Percentiles rank a stretch among this genome's conserved stretches.
Evolutionary conservation across 2,797 vertebrate genomes (phyloP).

Genomic region (Trichosurus vulpecula): DNA sequence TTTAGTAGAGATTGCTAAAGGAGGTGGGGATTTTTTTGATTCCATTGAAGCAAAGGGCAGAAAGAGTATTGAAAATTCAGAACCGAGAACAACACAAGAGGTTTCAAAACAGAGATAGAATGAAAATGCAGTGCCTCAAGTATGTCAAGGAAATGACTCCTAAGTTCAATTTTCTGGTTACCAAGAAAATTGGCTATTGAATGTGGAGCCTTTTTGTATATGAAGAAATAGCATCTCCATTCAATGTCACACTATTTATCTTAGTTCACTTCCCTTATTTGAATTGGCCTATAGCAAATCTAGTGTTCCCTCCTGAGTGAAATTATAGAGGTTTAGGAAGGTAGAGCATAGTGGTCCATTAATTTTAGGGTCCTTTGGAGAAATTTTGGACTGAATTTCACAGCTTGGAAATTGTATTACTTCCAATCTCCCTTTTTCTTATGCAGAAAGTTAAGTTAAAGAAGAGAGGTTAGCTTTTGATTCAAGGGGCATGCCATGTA

Average conservation of each 20-base stretch:
- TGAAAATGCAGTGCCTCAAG: background rate
- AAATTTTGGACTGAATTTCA: background rate
- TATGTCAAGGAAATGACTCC: too few relatives aligned
- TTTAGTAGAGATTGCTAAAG: background rate
- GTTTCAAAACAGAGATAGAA: background rate
- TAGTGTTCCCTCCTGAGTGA: background rate
- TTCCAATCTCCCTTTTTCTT: background rate
- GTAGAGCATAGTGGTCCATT: background rate
- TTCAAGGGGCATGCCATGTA: background rate
- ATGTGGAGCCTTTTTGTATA: background rate
- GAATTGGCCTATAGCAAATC: background rate
- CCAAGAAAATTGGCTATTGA: background rate
- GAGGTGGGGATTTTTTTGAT: background rate
- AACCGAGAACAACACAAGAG: background rate
- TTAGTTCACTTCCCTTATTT: constrained; percentile 4
- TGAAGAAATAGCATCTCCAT: background rate
- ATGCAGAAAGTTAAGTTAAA: constrained; percentile 35
- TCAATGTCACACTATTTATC: background rate
- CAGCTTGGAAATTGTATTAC: background rate
- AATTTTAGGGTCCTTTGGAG: constrained; percentile 43
- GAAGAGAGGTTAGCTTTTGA: background rate
- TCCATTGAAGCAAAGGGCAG: background rate
- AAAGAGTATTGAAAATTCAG: background rate
- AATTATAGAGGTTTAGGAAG: background rate
- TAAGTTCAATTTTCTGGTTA: background rate